Evolutionary conservation across 2,888 invertebrate species (phyloP).

Genomic region (Omphaloscelis lunosa): DNA sequence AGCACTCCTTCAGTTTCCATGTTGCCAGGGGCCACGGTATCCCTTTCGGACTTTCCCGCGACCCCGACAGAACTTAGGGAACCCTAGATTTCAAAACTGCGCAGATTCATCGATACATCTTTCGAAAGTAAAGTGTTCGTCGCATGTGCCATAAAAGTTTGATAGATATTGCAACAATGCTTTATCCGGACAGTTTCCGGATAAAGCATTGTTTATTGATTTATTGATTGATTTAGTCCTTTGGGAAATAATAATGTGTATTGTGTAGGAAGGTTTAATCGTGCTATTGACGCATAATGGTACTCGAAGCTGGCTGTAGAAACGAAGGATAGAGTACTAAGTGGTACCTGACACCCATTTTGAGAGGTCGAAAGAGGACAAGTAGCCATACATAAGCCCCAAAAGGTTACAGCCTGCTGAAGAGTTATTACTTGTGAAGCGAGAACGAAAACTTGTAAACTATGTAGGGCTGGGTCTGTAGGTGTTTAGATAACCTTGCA

Average conservation of each 20-base stretch:
- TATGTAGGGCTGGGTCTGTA: not conserved
- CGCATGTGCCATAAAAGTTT: slow-evolving; percentile 10
- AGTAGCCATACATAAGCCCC: not conserved
- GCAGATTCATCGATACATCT: not conserved
- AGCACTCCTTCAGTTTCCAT: too few species aligned
- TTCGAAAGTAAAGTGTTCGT: slow-evolving; percentile 20
- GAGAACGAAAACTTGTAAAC: not conserved
- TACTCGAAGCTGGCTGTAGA: not conserved
- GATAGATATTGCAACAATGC: slow-evolving; percentile 1
- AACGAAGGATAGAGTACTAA: not conserved
- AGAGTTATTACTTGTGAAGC: not conserved
- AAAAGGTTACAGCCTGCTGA: not conserved
- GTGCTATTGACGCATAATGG: not conserved
- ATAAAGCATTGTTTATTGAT: too few species aligned
- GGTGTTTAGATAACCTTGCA: not conserved
- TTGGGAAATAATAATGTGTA: slow-evolving; percentile 18
- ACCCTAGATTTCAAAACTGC: not conserved
- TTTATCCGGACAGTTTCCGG: slow-evolving; percentile 1
- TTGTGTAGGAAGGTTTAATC: slow-evolving; percentile 5
- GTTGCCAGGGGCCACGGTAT: too few species aligned
- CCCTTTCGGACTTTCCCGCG: too few species aligned
- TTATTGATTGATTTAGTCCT: too few species aligned
- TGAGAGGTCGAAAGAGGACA: not conserved
- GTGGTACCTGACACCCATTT: slow-evolving; percentile 3
- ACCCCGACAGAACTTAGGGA: too few species aligned